phyloP scores from a whole-genome alignment of 1,140 invertebrate species.

The Drosophila pandora region DNA sequence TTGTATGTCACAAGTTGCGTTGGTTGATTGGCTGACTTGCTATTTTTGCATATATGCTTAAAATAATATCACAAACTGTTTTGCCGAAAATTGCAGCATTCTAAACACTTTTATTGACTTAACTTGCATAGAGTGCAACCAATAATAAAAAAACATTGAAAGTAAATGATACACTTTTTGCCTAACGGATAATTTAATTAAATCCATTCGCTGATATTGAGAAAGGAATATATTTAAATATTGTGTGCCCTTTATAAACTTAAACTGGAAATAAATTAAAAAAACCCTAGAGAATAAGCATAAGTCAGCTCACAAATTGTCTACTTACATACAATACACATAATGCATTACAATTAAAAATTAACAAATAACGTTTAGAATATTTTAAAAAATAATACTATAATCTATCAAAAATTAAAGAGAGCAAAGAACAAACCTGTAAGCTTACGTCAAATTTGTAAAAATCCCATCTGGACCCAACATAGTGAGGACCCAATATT shows the following conservation, averaged over 20 bases:
- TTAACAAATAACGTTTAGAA: constrained; percentile 6
- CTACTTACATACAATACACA: constrained; percentile 35
- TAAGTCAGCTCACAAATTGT: constrained; percentile 19
- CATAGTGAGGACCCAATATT: constrained; percentile 2
- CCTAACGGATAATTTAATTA: constrained; percentile 4
- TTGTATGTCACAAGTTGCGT: constrained; percentile 21
- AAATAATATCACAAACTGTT: constrained; percentile 81
- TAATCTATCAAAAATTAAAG: constrained; percentile 17
- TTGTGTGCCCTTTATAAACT: not conserved
- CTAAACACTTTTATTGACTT: constrained; percentile 56
- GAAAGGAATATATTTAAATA: constrained; percentile 12
- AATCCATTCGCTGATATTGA: constrained; percentile 10
- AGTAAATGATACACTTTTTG: not conserved
- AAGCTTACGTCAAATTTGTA: constrained; percentile 17
- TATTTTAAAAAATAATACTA: constrained; percentile 4
- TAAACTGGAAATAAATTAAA: constrained; percentile 6
- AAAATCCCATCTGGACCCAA: constrained; percentile 3
- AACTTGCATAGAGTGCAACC: constrained; percentile 24
- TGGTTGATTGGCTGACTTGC: not conserved
- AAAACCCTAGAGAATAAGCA: constrained; percentile 9
- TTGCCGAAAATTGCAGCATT: constrained; percentile 24
- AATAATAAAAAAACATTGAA: constrained; percentile 40
- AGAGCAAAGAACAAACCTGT: constrained; percentile 38
- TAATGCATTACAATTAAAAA: constrained; percentile 9
- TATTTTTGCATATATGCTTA: constrained; percentile 60